A percentile compares a stretch with the other conserved stretches of the same genome.
Conservation (phyloP, 2,113 vertebrate genomes). For the Himantopus leucocephalus region DNA sequence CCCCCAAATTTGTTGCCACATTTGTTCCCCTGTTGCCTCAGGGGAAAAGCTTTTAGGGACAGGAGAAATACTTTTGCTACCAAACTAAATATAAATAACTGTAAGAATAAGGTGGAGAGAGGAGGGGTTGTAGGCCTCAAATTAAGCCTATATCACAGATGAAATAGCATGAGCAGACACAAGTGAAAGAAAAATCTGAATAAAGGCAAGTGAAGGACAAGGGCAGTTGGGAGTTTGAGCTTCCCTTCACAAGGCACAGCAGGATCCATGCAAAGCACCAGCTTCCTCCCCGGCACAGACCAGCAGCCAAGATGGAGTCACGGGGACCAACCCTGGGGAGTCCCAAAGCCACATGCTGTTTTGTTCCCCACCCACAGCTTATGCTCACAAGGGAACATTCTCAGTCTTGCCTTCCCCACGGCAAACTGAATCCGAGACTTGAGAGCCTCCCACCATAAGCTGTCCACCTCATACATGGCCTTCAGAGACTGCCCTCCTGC, state of each 20-base stretch:
- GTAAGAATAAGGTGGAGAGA: not conserved
- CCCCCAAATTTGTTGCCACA: not conserved
- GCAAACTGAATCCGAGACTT: not conserved
- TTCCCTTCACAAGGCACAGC: fast-evolving
- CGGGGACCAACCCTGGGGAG: fast-evolving
- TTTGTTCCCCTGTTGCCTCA: not conserved
- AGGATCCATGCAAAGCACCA: not conserved
- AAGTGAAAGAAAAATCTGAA: not conserved
- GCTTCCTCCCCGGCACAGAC: not conserved
- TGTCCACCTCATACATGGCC: not conserved
- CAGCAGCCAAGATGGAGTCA: not conserved
- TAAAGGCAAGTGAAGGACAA: not conserved
- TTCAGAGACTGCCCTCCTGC: not conserved
- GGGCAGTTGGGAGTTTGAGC: not conserved
- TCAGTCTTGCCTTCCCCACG: not conserved
- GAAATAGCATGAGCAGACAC: not conserved
- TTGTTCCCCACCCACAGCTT: not conserved
- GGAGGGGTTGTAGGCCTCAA: not conserved
- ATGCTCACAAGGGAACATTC: not conserved
- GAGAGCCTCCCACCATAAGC: not conserved
- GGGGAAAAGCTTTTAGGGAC: not conserved
- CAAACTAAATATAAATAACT: not conserved
- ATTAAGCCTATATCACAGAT: not conserved
- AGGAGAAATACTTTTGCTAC: not conserved
- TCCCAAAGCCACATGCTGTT: not conserved